Conservation (phyloP, 1,140 invertebrate species). For the Phthorimaea operculella region DNA sequence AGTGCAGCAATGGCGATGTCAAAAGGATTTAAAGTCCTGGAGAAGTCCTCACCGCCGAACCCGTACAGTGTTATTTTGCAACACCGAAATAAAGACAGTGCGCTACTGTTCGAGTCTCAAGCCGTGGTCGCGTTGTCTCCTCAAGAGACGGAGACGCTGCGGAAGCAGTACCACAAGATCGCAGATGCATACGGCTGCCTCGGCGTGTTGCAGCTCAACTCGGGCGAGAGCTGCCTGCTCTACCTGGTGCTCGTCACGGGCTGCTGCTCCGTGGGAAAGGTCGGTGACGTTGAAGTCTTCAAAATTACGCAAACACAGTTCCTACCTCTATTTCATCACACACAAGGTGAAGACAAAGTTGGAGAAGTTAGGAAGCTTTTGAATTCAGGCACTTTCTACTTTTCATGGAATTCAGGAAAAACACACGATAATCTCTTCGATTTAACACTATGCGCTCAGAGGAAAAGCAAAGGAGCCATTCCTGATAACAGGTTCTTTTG, state of each 20-base stretch:
- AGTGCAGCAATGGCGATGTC: constrained; percentile 85
- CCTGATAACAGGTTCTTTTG: constrained; percentile 96
- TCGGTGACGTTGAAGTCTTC: constrained; percentile 93
- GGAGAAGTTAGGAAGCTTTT: constrained; percentile 87
- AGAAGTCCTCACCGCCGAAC: constrained; percentile 85
- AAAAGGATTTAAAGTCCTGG: constrained; percentile 89
- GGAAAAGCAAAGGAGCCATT: constrained; percentile 80
- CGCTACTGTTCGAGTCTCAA: constrained; percentile 90
- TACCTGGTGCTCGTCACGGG: constrained; percentile 95
- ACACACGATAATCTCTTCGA: constrained; percentile 73
- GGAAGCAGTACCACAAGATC: constrained; percentile 88
- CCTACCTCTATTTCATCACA: constrained; percentile 85
- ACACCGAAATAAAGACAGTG: constrained; percentile 85
- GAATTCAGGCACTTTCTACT: constrained; percentile 97
- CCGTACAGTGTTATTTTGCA: constrained; percentile 92
- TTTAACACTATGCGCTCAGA: constrained; percentile 93
- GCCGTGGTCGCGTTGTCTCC: constrained; percentile 84
- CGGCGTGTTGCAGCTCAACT: constrained; percentile 88
- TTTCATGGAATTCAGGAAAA: constrained; percentile 78
- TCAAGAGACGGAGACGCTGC: constrained; percentile 88
- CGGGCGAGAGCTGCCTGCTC: constrained; percentile 83
- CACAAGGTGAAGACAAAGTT: constrained; percentile 77
- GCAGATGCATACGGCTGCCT: constrained; percentile 94
- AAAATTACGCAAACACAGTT: constrained; percentile 92
- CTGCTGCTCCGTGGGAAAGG: constrained; percentile 94